phyloP scores from a whole-genome alignment of 2,113 vertebrate genomes.

The Sminthopsis crassicaudata region DNA sequence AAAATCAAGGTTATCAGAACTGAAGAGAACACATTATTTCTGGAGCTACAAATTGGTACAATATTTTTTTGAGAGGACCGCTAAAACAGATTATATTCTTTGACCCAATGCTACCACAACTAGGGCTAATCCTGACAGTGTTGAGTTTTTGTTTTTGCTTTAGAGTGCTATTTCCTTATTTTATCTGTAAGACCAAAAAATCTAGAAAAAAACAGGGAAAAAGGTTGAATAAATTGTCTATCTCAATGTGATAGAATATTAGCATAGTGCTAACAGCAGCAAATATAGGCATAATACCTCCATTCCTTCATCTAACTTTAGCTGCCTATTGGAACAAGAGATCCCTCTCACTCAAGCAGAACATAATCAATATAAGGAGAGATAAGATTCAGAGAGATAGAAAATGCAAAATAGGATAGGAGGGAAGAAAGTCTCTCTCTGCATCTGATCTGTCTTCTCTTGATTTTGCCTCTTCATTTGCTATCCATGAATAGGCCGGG shows the following conservation, averaged over 20 bases:
- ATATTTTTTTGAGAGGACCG: background rate
- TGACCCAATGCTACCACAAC: background rate
- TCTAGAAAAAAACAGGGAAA: background rate
- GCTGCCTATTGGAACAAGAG: background rate
- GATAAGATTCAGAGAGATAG: background rate
- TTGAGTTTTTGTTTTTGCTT: background rate
- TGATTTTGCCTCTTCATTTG: background rate
- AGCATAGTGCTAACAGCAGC: background rate
- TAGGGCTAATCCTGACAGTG: background rate
- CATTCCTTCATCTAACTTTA: background rate
- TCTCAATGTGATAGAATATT: background rate
- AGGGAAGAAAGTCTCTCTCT: background rate
- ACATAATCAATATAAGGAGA: background rate
- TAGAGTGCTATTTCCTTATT: background rate
- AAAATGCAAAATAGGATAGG: background rate
- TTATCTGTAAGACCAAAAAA: background rate
- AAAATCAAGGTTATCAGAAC: background rate
- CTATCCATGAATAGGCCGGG: background rate
- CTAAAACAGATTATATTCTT: background rate
- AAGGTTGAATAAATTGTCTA: background rate
- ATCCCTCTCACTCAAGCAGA: background rate
- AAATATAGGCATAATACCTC: background rate
- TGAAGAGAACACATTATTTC: background rate
- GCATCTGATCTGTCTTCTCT: background rate
- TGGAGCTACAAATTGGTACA: background rate